Evolutionary conservation across 2,888 invertebrate species (phyloP).

Genomic region (Cyrtodaria siliqua): DNA sequence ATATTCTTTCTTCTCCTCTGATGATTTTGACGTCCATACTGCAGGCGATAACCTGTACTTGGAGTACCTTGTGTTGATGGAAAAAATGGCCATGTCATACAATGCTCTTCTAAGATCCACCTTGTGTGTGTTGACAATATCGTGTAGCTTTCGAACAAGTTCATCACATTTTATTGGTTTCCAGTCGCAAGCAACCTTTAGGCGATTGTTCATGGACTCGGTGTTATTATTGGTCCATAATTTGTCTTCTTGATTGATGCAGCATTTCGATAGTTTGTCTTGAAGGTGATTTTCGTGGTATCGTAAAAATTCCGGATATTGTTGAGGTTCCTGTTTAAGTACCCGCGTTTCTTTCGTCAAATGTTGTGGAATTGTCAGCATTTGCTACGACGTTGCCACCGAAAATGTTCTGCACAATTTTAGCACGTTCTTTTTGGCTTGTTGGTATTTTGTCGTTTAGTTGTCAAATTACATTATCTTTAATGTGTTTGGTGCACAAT

Average conservation of each 20-base stretch:
- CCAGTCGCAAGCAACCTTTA: conserved; percentile 43
- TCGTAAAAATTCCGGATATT: conserved; percentile 1
- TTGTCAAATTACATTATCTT: conserved; percentile 16
- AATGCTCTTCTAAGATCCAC: conserved; percentile 30
- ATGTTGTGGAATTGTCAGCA: conserved; percentile 18
- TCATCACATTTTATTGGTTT: conserved; percentile 32
- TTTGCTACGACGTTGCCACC: conserved; percentile 22
- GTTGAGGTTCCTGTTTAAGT: not conserved
- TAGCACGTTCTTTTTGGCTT: conserved; percentile 9
- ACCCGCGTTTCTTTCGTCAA: conserved; percentile 16
- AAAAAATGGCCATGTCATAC: conserved; percentile 44
- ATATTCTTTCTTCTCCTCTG: not conserved
- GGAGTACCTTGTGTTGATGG: not conserved
- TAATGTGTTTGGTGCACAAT: conserved; percentile 20
- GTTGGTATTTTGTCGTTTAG: not conserved
- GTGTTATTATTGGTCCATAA: conserved; percentile 59
- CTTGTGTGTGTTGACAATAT: conserved; percentile 23
- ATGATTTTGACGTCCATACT: conserved; percentile 9
- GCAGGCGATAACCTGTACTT: not conserved
- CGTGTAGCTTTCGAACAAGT: conserved; percentile 24
- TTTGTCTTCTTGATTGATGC: not conserved
- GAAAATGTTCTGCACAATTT: conserved; percentile 26
- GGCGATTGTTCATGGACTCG: conserved; percentile 42
- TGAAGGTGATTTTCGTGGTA: conserved; percentile 29
- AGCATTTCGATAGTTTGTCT: conserved; percentile 5